These are phyloP conservation scores for Chaetops frenatus DNA, from an alignment of 2,113 vertebrate species.

Conservation along the genomic window DNA sequence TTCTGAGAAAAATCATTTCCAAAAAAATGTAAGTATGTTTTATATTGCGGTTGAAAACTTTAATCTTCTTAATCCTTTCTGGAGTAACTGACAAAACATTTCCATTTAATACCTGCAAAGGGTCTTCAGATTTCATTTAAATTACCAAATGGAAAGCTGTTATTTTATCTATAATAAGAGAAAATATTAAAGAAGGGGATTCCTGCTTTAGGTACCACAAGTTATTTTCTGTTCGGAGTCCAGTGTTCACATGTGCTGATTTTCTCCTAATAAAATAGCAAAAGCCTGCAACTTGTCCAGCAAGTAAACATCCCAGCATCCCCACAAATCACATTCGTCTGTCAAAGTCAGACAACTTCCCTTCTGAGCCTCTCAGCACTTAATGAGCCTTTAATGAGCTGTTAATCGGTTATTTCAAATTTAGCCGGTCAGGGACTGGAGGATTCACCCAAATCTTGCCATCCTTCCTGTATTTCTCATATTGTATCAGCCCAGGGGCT, in stretches of 20 bases:
- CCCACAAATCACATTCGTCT: not conserved
- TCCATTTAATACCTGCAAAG: not conserved
- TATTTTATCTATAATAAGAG: not conserved
- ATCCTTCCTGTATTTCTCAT: not conserved
- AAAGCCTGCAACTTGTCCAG: not conserved
- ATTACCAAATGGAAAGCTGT: not conserved
- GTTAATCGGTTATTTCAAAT: not conserved
- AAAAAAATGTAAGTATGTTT: slow-evolving; percentile 76
- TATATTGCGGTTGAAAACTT: not conserved
- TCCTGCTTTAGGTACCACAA: not conserved
- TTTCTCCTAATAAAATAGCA: not conserved
- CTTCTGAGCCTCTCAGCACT: not conserved
- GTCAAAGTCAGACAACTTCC: not conserved
- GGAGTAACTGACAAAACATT: not conserved
- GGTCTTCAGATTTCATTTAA: not conserved
- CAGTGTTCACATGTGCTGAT: not conserved
- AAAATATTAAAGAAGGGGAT: not conserved
- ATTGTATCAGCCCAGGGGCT: not conserved
- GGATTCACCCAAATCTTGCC: not conserved
- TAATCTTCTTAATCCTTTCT: slow-evolving; percentile 18
- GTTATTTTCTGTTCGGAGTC: not conserved
- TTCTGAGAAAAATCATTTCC: slow-evolving; percentile 66
- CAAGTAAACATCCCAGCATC: not conserved
- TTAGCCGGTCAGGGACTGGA: not conserved
- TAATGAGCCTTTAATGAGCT: not conserved